These are phyloP conservation scores for Oreochromis tanganicae DNA, from an alignment of 2,113 vertebrate genomes.

Conservation along the genomic window DNA sequence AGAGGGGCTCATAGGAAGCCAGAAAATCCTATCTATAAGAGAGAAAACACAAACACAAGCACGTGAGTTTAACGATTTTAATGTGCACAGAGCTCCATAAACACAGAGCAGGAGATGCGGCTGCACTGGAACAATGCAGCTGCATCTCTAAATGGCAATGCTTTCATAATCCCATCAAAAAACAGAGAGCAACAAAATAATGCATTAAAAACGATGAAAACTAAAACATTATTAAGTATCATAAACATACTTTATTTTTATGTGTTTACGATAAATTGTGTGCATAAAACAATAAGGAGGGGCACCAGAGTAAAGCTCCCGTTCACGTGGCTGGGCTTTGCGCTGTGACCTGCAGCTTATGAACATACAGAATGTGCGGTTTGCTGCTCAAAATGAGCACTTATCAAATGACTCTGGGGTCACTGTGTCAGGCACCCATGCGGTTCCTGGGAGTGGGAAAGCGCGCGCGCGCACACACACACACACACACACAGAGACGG, in stretches of 20 bases:
- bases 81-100: neutral
- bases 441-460: neutral
- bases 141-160: neutral
- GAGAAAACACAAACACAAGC: accelerated
- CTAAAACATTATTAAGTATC: neutral
- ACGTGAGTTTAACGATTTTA: neutral
- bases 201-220: neutral
- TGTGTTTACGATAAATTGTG: accelerated
- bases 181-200: neutral
- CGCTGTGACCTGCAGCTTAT: neutral
- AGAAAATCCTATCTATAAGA: neutral
- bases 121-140: neutral
- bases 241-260: accelerated
- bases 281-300: neutral
- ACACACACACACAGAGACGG: accelerated
- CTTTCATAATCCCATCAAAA: neutral
- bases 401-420: neutral
- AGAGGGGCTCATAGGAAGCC: neutral
- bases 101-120: neutral
- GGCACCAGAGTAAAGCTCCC: neutral
- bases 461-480: neutral
- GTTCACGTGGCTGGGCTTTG: accelerated
- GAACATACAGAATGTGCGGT: neutral
- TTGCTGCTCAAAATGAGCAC: neutral
- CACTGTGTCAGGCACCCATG: neutral